Evolutionary conservation across 2,113 vertebrate genomes (phyloP).

Genomic region (Arvicanthis niloticus): DNA sequence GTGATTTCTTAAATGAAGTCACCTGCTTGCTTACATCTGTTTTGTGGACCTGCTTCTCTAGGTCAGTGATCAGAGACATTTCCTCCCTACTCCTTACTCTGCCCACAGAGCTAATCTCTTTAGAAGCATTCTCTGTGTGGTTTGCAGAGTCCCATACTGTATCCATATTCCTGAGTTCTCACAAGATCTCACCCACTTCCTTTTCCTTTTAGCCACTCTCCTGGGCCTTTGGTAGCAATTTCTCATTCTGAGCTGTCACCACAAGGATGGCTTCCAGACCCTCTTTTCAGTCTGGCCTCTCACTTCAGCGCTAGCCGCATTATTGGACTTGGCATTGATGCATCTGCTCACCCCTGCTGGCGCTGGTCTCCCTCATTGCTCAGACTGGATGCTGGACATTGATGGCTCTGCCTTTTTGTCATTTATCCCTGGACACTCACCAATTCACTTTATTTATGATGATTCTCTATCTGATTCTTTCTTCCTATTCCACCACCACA

Average conservation of each 20-base stretch:
- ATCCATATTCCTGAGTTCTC: background rate
- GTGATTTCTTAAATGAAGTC: background rate
- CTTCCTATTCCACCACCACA: background rate
- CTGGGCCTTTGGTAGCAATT: background rate
- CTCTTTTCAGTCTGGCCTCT: background rate
- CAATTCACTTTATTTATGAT: background rate
- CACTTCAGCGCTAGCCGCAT: background rate
- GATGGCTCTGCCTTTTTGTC: background rate
- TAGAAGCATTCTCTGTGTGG: background rate
- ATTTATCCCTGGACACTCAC: background rate
- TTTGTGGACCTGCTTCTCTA: background rate
- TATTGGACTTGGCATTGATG: background rate
- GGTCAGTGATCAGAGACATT: rapidly evolving
- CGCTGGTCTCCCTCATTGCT: background rate
- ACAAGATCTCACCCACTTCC: rapidly evolving
- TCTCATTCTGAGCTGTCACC: background rate
- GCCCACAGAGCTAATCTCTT: background rate
- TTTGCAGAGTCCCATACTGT: background rate
- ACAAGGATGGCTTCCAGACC: background rate
- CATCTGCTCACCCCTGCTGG: background rate
- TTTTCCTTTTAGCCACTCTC: background rate
- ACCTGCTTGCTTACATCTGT: background rate
- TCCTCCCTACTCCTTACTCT: background rate
- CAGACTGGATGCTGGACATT: background rate
- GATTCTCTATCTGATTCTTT: background rate